Conservation (phyloP, 2,888 invertebrate species). For the Temnothorax rugatulus region DNA sequence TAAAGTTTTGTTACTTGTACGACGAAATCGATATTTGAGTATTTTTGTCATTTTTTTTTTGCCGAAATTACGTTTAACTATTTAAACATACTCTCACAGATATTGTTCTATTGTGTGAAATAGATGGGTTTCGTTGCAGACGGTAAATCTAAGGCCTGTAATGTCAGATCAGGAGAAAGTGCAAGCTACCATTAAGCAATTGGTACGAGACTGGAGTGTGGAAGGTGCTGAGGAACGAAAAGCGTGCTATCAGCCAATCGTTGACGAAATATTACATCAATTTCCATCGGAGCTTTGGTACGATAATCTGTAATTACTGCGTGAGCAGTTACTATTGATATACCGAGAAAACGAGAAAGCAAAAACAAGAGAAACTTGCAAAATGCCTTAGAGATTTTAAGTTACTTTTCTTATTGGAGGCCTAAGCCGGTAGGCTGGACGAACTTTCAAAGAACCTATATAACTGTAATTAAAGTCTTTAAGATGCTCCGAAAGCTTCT, state of each 20-base stretch:
- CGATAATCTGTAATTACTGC: constrained; percentile 47
- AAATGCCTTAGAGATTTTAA: neutral
- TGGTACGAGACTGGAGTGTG: constrained; percentile 98
- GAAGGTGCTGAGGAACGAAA: constrained; percentile 94
- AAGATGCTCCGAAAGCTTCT: constrained; percentile 3
- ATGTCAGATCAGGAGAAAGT: constrained; percentile 91
- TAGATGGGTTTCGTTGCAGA: constrained; percentile 82
- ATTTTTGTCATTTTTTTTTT: neutral
- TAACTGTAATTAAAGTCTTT: neutral
- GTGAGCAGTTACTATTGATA: neutral
- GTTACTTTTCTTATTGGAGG: neutral
- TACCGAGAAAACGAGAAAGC: neutral
- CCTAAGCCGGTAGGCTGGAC: neutral
- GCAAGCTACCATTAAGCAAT: constrained; percentile 97
- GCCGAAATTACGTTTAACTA: neutral
- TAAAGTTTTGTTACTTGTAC: neutral
- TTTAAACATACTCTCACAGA: constrained; percentile 53
- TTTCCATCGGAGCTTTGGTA: constrained; percentile 90
- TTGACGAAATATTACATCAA: constrained; percentile 92
- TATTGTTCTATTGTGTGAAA: constrained; percentile 78
- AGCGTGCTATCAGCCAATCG: constrained; percentile 96
- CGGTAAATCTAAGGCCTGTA: constrained; percentile 82
- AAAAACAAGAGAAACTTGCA: constrained; percentile 30
- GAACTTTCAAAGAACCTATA: neutral
- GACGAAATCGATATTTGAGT: constrained; percentile 12